Conservation (phyloP, 2,113 vertebrate genomes). For the Haliaeetus leucogaster region DNA sequence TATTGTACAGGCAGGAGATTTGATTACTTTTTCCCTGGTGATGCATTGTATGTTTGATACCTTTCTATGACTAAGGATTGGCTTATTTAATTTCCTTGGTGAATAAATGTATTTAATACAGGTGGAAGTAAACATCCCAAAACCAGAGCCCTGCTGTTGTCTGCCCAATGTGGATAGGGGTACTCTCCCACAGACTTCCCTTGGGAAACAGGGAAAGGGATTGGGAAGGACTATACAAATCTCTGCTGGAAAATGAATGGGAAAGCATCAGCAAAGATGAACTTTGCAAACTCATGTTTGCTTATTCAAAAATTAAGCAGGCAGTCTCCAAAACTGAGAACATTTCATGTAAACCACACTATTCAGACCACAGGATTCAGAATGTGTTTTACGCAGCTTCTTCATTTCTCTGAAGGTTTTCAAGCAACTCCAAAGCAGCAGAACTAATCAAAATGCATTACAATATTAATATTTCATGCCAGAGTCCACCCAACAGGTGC, state of each 20-base stretch:
- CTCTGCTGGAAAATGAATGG: neutral
- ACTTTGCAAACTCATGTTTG: neutral
- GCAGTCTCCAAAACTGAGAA: neutral
- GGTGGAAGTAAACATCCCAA: neutral
- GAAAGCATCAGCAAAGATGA: neutral
- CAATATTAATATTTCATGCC: neutral
- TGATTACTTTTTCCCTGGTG: neutral
- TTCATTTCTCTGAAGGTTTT: neutral
- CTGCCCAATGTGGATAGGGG: too few species aligned
- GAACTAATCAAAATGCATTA: neutral
- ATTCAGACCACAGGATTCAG: neutral
- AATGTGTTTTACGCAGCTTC: neutral
- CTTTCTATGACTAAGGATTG: neutral
- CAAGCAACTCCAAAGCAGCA: neutral
- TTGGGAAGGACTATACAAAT: neutral
- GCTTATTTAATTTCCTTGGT: neutral
- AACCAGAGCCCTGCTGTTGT: neutral
- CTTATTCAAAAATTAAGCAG: neutral
- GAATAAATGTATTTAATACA: neutral
- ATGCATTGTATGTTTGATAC: neutral
- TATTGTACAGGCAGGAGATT: neutral
- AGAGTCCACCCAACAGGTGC: neutral
- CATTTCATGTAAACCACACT: neutral
- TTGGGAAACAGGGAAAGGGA: neutral
- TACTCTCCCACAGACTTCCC: rapidly evolving